Base-by-base conservation (phyloP, 2,113 vertebrate species). In the Edolisoma coerulescens region DNA sequence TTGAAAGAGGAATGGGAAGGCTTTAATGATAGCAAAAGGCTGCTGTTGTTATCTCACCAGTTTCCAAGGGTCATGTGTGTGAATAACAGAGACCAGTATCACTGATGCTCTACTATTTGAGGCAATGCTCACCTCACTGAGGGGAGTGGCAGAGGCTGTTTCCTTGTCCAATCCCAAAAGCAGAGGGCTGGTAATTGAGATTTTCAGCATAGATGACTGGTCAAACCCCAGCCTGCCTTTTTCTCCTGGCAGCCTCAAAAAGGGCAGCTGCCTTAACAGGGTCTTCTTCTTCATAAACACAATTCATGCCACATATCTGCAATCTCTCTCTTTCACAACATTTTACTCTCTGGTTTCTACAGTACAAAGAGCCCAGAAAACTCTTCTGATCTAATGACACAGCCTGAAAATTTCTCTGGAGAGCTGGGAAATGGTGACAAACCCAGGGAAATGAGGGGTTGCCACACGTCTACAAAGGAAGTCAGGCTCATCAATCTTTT, bases 401-500 rank as follows among this genome's bases (percentile, higher is more conserved):
- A 89, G 44, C 13, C 57, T 87, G 73, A 11, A 73, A 69, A 85
- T 67, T 26, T 91, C 89, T 89, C 59, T 37, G 49, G 52, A 81
- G 65, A 82, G 45, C 44, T 47, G 47, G 84, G 73, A 59, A 84
- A 49, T 17, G 50, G 67, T 82, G 81, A 94, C 61, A 96, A 91
- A 73, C 13, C 28, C 59, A 54, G 64, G n/a, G 50, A 91, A 96
- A 95, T 94, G 78, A 90, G 74, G 59, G 82, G 79, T 77, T 97
- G 84, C 82, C 85, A 93, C 50, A 74, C 39, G 52, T 9, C 63
- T 73, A 50, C 87, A 86, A 87, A 93, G 68, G 24, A 71, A 92
- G 86, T 93, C 94, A 92, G 68, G 39, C 64, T 89, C 75, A 67
- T 96, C 93, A 91, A 80, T 95, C 95, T 88, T 59, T 13, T 44